A percentile compares a stretch with the other conserved stretches of the same genome.
Evolutionary conservation across 2,797 vertebrate species (phyloP).

Genomic region (Adelosebastes latens): DNA sequence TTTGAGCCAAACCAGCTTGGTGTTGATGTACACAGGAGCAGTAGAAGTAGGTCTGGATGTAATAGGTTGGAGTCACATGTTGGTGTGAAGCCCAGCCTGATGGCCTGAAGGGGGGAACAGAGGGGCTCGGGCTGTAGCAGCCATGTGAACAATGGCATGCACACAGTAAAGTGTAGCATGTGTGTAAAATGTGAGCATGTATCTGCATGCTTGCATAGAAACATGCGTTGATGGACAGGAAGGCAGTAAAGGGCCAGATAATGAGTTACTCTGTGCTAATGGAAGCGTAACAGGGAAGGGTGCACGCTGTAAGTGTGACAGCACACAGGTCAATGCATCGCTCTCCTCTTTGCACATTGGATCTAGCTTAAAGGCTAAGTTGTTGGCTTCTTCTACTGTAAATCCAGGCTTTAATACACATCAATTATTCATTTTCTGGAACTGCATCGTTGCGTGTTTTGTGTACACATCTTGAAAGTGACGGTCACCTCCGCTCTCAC

Average conservation of each 20-base stretch:
- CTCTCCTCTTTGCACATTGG: background rate
- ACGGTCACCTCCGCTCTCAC: constrained; percentile 27
- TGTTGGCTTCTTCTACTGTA: background rate
- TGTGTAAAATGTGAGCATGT: constrained; percentile 22
- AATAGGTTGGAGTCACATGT: background rate
- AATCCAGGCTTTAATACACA: constrained; percentile 6
- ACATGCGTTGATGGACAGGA: constrained; percentile 19
- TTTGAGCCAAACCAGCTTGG: background rate
- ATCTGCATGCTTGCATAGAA: constrained; percentile 4
- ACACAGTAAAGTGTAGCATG: constrained; percentile 19
- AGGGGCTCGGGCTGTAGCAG: background rate
- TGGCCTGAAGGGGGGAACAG: background rate
- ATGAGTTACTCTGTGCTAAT: constrained; percentile 45
- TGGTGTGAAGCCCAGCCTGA: background rate
- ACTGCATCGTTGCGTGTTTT: background rate
- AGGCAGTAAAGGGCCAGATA: constrained; percentile 28
- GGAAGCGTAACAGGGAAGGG: background rate
- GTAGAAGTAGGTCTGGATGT: background rate
- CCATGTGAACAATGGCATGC: constrained; percentile 26
- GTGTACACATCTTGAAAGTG: constrained; percentile 10
- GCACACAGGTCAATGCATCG: background rate
- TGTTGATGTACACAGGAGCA: background rate
- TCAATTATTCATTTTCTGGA: constrained; percentile 48
- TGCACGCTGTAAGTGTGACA: background rate
- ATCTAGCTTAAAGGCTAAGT: background rate